phyloP scores from a whole-genome alignment of 2,888 invertebrate species.

The Gymnocheta viridis region DNA sequence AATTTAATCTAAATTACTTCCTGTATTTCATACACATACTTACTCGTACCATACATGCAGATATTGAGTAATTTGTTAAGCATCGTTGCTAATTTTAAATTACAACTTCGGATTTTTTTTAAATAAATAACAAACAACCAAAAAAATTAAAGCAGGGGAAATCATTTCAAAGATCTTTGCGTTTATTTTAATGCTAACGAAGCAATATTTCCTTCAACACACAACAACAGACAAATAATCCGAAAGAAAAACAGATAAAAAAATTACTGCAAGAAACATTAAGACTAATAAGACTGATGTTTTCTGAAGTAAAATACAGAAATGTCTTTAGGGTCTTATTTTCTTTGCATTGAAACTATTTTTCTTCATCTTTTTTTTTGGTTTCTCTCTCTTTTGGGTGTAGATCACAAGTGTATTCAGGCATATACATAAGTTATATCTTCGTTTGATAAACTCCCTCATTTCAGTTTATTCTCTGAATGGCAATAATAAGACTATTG shows the following conservation, averaged over 20 bases:
- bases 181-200: slow-evolving; percentile 67
- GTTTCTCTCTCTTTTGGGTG: not conserved
- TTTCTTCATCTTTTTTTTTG: slow-evolving; percentile 1
- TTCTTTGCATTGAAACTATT: slow-evolving; percentile 13
- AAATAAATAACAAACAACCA: not conserved
- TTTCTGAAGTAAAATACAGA: slow-evolving; percentile 4
- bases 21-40: slow-evolving; percentile 39
- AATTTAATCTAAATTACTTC: slow-evolving; percentile 55
- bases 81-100: slow-evolving; percentile 61
- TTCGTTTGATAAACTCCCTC: slow-evolving; percentile 53
- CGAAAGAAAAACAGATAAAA: not conserved
- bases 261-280: not conserved
- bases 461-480: not conserved
- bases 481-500: slow-evolving; percentile 2
- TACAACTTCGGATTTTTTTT: slow-evolving; percentile 2
- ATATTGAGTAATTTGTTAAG: slow-evolving; percentile 59
- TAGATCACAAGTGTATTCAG: slow-evolving; percentile 61
- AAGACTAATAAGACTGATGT: slow-evolving; percentile 45
- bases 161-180: slow-evolving; percentile 64
- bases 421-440: slow-evolving; percentile 29
- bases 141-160: slow-evolving; percentile 16
- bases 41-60: too few species aligned
- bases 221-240: not conserved
- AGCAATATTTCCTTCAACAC: slow-evolving; percentile 67
- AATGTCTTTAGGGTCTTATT: slow-evolving; percentile 34